These are phyloP conservation scores for Ginglymostoma cirratum DNA, from an alignment of 2,113 vertebrate species.

Conservation along the genomic window DNA sequence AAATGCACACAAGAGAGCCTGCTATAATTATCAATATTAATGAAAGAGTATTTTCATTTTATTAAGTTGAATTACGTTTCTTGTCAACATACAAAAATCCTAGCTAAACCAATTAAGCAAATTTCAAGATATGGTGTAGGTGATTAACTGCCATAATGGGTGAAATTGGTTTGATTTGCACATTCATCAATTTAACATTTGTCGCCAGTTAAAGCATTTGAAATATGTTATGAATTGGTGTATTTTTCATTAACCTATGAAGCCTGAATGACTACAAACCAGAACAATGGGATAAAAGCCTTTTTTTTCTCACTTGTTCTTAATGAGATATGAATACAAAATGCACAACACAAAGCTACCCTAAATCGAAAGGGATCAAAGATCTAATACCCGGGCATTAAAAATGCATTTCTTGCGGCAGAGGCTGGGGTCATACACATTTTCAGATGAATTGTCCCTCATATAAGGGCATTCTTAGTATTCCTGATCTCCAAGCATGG, in stretches of 20 bases:
- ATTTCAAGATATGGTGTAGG: neutral
- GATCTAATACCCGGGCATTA: too few species aligned
- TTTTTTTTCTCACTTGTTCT: neutral
- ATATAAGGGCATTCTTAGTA: neutral
- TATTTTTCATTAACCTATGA: neutral
- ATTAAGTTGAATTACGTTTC: neutral
- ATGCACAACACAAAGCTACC: neutral
- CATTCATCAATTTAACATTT: neutral
- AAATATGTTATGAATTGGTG: neutral
- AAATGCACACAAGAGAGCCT: neutral
- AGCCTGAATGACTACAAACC: neutral
- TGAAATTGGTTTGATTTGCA: neutral
- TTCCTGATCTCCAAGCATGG: neutral
- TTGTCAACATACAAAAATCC: neutral
- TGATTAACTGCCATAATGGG: neutral
- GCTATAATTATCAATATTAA: constrained; percentile 7
- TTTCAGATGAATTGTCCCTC: neutral
- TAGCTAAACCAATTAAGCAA: neutral
- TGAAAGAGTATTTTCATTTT: constrained; percentile 6
- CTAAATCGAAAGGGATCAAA: too few species aligned
- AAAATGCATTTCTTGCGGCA: too few species aligned
- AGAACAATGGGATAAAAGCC: neutral
- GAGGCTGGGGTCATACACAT: neutral
- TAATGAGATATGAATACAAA: neutral
- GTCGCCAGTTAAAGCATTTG: neutral